Evolutionary conservation across 2,888 invertebrate genomes (phyloP), one percentile per base, ranked within the genome.

Genomic region (Orthosia gracilis): DNA sequence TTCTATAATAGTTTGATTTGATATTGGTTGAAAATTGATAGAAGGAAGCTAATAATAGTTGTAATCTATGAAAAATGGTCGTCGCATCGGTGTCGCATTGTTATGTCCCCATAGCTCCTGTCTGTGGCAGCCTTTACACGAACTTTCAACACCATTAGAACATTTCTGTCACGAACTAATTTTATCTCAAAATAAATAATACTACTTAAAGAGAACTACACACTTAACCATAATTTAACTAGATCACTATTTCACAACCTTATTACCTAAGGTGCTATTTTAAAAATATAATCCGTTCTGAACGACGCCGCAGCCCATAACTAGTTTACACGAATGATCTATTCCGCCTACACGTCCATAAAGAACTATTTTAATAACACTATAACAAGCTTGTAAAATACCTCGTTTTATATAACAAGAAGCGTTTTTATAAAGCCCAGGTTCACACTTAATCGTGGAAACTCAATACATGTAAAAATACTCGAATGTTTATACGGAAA

Each of bases 321-420:
- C 88, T 88, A 85, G 85, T 82, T 86, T 87, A 86, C 78, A 85
- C 80, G 73, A 84, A 87, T 87, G 85, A 84, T 81, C 78, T 62
- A 84, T 85, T 83, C 86, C 90, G 78, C 90, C 91, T 87, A 91
- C 91, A 84, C 88, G 77, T 78, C 85, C 66, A 90, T 89, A 91
- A 88, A 91, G 80, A 89, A 89, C 85, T 85, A 74, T 87, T 90
- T 88, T 89, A 88, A 90, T 89, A 91, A 88, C 87, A 83, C 87
- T 87, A 85, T 89, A 90, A 91, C 89, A 87, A 90, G 89, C 76
- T 88, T 82, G 83, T 91, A 88, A 89, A 90, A 87, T 83, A 83
- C 64, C 73, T 84, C 76, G 83, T 85, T 83, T 87, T 85, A 84
- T 89, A 80, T 89, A 87, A 85, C 71, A 83, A 87, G 83, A 87